These are phyloP conservation scores for Xerus inauris DNA, from an alignment of 2,113 vertebrate genomes.

Conservation along the genomic window DNA sequence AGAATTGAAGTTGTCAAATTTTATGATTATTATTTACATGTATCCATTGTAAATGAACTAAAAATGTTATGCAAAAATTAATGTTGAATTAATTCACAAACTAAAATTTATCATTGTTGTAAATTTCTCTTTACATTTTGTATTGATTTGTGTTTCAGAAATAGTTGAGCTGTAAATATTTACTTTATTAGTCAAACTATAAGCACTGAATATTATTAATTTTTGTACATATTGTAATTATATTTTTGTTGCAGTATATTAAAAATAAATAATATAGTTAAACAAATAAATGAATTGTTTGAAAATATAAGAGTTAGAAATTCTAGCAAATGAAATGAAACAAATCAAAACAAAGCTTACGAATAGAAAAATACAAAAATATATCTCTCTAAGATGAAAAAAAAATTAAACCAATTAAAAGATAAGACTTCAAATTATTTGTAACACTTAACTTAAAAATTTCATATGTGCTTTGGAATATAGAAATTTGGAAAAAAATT, in stretches of 20 bases:
- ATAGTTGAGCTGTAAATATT: background rate
- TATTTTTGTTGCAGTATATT: background rate
- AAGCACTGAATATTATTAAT: background rate
- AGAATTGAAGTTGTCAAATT: background rate
- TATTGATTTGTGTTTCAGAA: background rate
- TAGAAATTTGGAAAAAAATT: background rate
- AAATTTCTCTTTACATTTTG: background rate
- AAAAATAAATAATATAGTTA: background rate
- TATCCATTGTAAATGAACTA: background rate
- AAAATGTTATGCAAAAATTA: background rate
- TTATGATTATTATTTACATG: background rate
- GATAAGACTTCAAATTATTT: background rate
- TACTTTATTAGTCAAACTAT: background rate
- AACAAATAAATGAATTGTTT: background rate
- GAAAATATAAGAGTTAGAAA: background rate
- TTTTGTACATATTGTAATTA: background rate
- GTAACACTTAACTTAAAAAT: background rate
- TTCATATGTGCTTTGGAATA: background rate
- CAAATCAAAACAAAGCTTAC: background rate
- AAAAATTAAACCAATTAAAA: background rate
- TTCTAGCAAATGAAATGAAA: background rate
- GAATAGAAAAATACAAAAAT: background rate
- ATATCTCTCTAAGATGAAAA: background rate
- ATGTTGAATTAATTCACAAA: background rate
- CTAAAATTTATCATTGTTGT: background rate